Percentiles rank a stretch among this genome's conserved stretches.
Conservation (phyloP, 2,797 vertebrate genomes). For the Champsocephalus esox region DNA sequence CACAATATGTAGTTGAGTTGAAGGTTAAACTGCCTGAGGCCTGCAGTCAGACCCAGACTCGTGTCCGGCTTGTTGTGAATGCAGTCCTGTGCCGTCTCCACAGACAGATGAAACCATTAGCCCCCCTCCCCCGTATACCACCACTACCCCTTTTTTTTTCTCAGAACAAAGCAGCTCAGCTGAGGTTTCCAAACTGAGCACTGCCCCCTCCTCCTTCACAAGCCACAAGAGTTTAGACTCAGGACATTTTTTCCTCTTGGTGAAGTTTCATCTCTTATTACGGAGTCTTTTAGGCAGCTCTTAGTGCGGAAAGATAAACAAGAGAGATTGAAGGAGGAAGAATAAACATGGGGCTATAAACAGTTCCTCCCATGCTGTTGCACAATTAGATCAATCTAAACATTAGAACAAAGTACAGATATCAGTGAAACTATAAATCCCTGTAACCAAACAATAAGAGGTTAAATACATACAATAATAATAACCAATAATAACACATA, state of each 20-base stretch:
- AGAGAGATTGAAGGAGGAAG: slow-evolving; percentile 2
- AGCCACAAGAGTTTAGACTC: slow-evolving; percentile 50
- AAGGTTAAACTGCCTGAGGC: slow-evolving; percentile 25
- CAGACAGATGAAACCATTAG: slow-evolving; percentile 74
- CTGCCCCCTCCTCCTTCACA: slow-evolving; percentile 38
- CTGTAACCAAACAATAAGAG: background rate
- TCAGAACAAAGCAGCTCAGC: slow-evolving; percentile 77
- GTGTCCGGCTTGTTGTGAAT: slow-evolving; percentile 54
- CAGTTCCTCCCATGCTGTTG: slow-evolving; percentile 15
- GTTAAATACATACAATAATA: background rate
- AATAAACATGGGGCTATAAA: slow-evolving; percentile 25
- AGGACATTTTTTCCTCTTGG: slow-evolving; percentile 40
- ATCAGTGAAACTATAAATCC: background rate
- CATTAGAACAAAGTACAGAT: background rate
- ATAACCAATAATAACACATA: too few relatives aligned
- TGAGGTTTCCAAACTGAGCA: slow-evolving; percentile 58
- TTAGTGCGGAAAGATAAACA: background rate
- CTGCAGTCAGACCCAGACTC: slow-evolving; percentile 19
- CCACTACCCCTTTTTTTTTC: slow-evolving; percentile 11
- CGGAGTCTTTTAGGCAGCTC: slow-evolving; percentile 4
- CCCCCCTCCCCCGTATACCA: slow-evolving; percentile 27
- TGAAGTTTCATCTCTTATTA: slow-evolving; percentile 33
- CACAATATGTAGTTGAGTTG: background rate
- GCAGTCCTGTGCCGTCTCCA: slow-evolving; percentile 36
- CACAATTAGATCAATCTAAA: slow-evolving; percentile 5